Evolutionary conservation across 2,888 invertebrate genomes (phyloP), one percentile per base, ranked within the genome.

Genomic region (Xanthia icteritia): DNA sequence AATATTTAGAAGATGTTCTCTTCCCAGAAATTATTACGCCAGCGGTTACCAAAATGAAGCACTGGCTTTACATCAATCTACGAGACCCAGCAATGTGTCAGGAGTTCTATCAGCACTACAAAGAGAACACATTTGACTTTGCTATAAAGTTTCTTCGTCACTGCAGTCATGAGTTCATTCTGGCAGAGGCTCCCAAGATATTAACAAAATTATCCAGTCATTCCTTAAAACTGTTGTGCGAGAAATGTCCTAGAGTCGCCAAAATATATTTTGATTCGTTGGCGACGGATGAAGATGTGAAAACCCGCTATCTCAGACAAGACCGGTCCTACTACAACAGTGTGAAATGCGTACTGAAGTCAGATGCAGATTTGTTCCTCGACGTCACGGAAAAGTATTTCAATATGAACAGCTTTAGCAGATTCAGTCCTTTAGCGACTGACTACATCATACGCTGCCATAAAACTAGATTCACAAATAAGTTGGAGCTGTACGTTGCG

Each of bases 11-110:
- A 87, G 72, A 84, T 4, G 76, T 81, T 0, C 82, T 95, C 20
- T 95, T 92, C 73, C 94, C 94, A 5, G 81, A 91, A 56, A 95
- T 96, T 96, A 85, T 88, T 11, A 89, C 87, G 60, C 92, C 92
- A 64, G 95, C 95, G 20, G 82, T 89, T 17, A 82, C 75, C 45
- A 89, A 87, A 90, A 90, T 93, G 90, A 94, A 91, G 77, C 91
- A 93, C 64, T 94, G 92, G 92, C 81, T 94, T 56, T 89, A 92
- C 64, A 90, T 82, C 36, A 79, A 89, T 58, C 63, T 89, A 61
- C 71, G 69, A 5, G 92, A 94, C 58, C 54, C 89, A 8, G 11
- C 81, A 39, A 89, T 91, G 79, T 94, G 93, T 78, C 82, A 91
- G 79, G 84, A 89, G 61, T 95, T 95, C 84, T 95, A 94, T 81